Conservation (phyloP, 2,888 invertebrate species). For the Acanthosepion esculentum region DNA sequence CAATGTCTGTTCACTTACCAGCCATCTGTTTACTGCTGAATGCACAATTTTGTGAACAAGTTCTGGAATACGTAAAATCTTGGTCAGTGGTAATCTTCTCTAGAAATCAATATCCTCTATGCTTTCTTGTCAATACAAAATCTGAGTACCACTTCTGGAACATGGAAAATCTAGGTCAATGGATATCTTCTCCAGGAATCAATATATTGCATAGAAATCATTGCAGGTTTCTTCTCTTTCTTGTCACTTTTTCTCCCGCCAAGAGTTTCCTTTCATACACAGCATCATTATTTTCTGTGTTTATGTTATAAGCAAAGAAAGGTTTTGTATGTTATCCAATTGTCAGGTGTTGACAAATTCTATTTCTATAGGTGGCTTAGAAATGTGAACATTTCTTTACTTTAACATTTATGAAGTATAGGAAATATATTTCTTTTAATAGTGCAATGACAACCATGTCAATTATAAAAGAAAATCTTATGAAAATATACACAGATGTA, state of each 20-base stretch:
- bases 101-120: constrained; percentile 23
- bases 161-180: constrained; percentile 33
- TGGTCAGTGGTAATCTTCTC: constrained; percentile 33
- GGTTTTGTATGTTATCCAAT: constrained; percentile 22
- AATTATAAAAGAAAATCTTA: background rate
- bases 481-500: background rate
- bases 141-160: constrained; percentile 33
- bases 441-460: background rate
- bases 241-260: constrained; percentile 6
- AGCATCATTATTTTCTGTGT: constrained; percentile 25
- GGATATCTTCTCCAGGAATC: constrained; percentile 33
- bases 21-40: constrained; percentile 33
- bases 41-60: constrained; percentile 33
- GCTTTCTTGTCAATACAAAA: constrained; percentile 33
- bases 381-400: constrained; percentile 20
- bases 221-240: constrained; percentile 33
- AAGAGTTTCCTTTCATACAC: constrained; percentile 33
- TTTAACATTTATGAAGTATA: background rate
- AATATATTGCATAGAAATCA: constrained; percentile 33
- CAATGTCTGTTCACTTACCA: background rate
- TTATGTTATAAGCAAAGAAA: constrained; percentile 9
- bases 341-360: constrained; percentile 33
- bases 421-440: constrained; percentile 5
- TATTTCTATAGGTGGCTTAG: constrained; percentile 20
- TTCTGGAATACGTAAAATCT: constrained; percentile 22